Evolutionary conservation across 2,797 vertebrate species (phyloP).

Genomic region (Phrynocephalus guinanensis): DNA sequence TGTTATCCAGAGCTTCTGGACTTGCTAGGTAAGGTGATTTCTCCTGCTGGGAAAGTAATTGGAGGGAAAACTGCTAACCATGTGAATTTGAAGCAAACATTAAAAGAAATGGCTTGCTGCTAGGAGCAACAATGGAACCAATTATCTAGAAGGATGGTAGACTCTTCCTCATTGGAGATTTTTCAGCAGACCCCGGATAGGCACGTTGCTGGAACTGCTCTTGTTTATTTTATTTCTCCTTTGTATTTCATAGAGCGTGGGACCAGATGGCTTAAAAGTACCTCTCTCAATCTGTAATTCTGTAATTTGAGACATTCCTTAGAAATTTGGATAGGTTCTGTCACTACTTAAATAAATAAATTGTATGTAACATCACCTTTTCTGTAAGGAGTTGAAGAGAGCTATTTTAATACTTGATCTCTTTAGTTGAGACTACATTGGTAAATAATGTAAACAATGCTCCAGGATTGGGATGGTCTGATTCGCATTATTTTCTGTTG

Average conservation of each 20-base stretch:
- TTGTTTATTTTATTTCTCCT: neutral
- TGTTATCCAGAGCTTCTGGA: slow-evolving; percentile 75
- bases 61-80: slow-evolving; percentile 41
- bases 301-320: slow-evolving; percentile 46
- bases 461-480: no score
- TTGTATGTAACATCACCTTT: neutral
- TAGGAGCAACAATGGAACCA: neutral
- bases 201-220: neutral
- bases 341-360: neutral
- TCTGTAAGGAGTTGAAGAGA: neutral
- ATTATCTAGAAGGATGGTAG: neutral
- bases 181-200: neutral
- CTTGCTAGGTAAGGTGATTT: slow-evolving; percentile 82
- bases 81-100: slow-evolving; percentile 59
- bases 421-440: no score
- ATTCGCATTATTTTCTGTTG: no score
- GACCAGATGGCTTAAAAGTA: neutral
- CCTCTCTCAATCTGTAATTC: neutral
- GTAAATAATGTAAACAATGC: no score
- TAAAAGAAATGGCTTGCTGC: neutral
- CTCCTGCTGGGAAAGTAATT: slow-evolving; percentile 48
- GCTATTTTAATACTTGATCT: neutral
- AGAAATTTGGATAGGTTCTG: slow-evolving; percentile 50
- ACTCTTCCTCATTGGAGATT: neutral
- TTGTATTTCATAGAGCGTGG: neutral